phyloP scores from a whole-genome alignment of 2,113 vertebrate genomes.

The Pollimyrus isidori region DNA sequence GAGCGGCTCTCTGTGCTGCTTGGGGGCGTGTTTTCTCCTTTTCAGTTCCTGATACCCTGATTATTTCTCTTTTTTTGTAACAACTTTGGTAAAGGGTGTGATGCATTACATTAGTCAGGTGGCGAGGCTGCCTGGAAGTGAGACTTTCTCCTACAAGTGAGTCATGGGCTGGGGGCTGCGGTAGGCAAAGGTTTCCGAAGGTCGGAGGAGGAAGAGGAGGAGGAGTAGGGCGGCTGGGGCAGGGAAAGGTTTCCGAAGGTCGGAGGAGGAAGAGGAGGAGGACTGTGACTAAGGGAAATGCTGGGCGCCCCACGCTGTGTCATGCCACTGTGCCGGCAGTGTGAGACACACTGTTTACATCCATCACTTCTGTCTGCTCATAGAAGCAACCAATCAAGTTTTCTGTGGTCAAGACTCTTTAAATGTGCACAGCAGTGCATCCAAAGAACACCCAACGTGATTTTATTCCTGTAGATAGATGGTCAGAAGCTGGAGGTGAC shows the following conservation, averaged over 20 bases:
- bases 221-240: neutral
- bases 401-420: neutral
- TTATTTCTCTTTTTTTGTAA: neutral
- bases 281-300: neutral
- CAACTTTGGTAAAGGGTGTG: neutral
- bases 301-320: fast-evolving
- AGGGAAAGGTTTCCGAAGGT: neutral
- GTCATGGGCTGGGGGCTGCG: neutral
- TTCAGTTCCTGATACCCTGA: neutral
- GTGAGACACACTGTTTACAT: neutral
- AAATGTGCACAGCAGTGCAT: neutral
- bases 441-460: neutral
- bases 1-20: neutral
- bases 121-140: neutral
- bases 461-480: neutral
- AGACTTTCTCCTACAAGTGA: neutral
- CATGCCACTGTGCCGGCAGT: neutral
- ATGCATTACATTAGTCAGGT: neutral
- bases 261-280: neutral
- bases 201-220: neutral
- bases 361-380: neutral
- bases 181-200: neutral
- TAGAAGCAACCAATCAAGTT: neutral
- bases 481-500: neutral
- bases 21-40: neutral